A percentile compares a stretch with the other conserved stretches of the same genome.
These are phyloP conservation scores for Scaptomyza polygonia DNA, from an alignment of 2,888 invertebrate genomes.

Conservation along the genomic window DNA sequence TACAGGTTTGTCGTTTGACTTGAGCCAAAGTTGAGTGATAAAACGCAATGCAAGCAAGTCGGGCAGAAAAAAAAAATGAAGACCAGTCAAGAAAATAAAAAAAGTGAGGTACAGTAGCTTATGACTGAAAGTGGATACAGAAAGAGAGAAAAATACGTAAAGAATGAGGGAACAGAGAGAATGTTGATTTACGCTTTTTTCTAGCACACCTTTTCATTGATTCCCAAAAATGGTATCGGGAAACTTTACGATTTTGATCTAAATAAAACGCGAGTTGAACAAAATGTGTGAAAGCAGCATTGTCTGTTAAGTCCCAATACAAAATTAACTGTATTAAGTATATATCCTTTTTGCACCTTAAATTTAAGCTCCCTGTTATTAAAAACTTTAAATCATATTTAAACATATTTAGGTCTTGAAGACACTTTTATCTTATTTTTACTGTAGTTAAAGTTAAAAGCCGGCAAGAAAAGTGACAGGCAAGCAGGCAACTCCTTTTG, in stretches of 20 bases:
- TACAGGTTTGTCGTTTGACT: conserved; percentile 34
- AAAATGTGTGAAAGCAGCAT: too few relatives aligned
- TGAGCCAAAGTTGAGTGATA: conserved; percentile 57
- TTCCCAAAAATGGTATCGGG: too few relatives aligned
- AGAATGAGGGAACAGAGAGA: background rate
- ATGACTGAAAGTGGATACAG: background rate
- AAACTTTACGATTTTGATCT: too few relatives aligned
- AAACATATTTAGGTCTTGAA: background rate
- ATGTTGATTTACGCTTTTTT: too few relatives aligned
- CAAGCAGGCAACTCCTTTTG: conserved; percentile 3
- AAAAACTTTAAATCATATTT: background rate
- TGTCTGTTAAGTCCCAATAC: too few relatives aligned
- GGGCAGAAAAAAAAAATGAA: conserved; percentile 21
- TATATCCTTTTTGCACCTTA: too few relatives aligned
- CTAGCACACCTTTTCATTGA: too few relatives aligned
- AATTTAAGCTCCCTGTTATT: too few relatives aligned
- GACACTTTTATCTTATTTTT: background rate
- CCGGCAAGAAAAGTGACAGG: conserved; percentile 1
- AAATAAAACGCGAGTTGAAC: too few relatives aligned
- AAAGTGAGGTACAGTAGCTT: conserved; percentile 24
- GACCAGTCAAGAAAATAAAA: conserved; percentile 6
- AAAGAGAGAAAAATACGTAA: background rate
- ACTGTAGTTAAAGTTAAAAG: conserved; percentile 10
- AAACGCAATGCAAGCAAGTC: conserved; percentile 41
- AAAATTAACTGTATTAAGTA: too few relatives aligned